phyloP scores from a whole-genome alignment of 2,113 vertebrate genomes.

The Carettochelys insculpta region DNA sequence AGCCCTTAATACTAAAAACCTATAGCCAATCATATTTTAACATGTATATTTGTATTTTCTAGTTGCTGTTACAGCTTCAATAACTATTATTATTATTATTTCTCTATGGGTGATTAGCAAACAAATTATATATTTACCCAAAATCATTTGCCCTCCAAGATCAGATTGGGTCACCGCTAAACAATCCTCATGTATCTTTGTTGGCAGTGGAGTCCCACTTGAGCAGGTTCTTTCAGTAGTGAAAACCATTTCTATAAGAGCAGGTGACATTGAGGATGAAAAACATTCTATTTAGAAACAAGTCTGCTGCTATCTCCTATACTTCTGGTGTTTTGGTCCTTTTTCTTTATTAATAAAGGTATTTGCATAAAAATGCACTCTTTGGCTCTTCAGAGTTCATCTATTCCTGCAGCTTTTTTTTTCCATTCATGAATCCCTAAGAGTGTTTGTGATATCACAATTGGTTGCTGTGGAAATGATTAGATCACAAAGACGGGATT shows the following conservation, averaged over 20 bases:
- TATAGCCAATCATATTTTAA: not conserved
- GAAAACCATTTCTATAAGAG: slow-evolving; percentile 32
- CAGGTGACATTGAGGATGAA: slow-evolving; percentile 32
- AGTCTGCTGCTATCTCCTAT: slow-evolving; percentile 6
- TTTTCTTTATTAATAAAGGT: slow-evolving; percentile 28
- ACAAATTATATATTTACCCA: not conserved
- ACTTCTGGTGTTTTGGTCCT: slow-evolving; percentile 27
- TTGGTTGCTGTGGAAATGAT: slow-evolving; percentile 31
- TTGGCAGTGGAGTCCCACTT: slow-evolving; percentile 22
- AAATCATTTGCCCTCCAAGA: not conserved
- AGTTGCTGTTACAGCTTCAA: not conserved
- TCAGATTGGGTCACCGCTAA: not conserved
- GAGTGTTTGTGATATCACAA: not conserved
- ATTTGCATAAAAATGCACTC: slow-evolving; percentile 45
- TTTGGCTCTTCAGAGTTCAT: slow-evolving; percentile 28
- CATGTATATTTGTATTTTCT: not conserved
- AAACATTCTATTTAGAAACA: slow-evolving; percentile 48
- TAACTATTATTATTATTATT: not conserved
- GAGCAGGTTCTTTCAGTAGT: slow-evolving; percentile 29
- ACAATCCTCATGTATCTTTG: slow-evolving; percentile 1
- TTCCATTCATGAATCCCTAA: slow-evolving; percentile 7
- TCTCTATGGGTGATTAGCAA: not conserved
- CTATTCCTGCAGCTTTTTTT: slow-evolving; percentile 15
- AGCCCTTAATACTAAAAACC: not conserved
- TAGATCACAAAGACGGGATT: slow-evolving; percentile 36